Conservation (phyloP, 2,888 invertebrate genomes). For the Spisula subtruncata region DNA sequence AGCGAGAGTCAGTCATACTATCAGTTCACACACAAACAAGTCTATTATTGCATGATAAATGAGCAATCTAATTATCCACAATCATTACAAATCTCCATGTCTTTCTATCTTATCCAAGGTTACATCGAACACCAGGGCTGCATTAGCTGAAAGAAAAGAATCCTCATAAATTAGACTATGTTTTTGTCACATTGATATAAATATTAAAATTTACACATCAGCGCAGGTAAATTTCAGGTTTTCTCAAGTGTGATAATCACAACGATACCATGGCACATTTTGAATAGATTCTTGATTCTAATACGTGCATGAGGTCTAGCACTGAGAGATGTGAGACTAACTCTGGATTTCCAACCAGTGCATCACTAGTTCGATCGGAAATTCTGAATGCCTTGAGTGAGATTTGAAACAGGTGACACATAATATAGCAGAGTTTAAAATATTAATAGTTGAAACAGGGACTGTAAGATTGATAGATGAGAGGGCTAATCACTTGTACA, state of each 20-base stretch:
- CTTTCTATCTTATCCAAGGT: slow-evolving; percentile 93
- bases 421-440: too few relatives aligned
- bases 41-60: not conserved
- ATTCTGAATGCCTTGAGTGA: not conserved
- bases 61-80: not conserved
- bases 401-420: not conserved
- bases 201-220: too few relatives aligned
- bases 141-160: slow-evolving; percentile 90
- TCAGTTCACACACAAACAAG: not conserved
- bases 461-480: too few relatives aligned
- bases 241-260: too few relatives aligned
- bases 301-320: too few relatives aligned
- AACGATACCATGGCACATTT: too few relatives aligned
- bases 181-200: not conserved
- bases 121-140: slow-evolving; percentile 94
- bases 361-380: not conserved
- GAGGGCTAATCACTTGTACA: too few relatives aligned
- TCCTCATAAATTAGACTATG: not conserved
- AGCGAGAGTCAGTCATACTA: not conserved
- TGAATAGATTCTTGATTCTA: too few relatives aligned
- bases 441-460: too few relatives aligned
- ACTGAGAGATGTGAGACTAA: too few relatives aligned
- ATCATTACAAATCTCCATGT: slow-evolving; percentile 88
- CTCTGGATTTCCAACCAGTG: too few relatives aligned
- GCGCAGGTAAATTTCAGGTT: too few relatives aligned